Evolutionary conservation across 2,888 invertebrate genomes (phyloP), one percentile per base, ranked within the genome.

Genomic region (Elmis aenea): DNA sequence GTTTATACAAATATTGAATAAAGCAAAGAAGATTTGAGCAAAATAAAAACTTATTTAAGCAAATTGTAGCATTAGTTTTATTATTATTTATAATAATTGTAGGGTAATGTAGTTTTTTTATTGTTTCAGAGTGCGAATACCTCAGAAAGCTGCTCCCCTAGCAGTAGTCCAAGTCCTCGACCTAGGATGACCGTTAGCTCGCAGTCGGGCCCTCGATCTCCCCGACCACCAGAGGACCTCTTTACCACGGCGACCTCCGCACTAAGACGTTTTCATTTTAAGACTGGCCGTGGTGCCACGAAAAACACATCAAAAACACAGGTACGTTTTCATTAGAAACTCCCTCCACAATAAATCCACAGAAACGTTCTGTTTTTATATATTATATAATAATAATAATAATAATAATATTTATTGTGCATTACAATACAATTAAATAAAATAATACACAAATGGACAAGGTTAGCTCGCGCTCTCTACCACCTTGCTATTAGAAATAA

Each of bases 181-280:
- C 55, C 67, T 60, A 67, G 64, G 60, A 68, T 68, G 67, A 68
- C 68, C 63, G 67, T 68, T 54, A 67, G 64, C 62, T 68, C 68
- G 68, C 68, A 68, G 68, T 67, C 68, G 67, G 66, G 66, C 62
- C 62, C 64, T 54, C 54, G 57, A 49, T 59, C 62, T 38, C 61
- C 64, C 57, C 62, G 64, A 55, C 63, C 64, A 35, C 63, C 66
- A 53, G 68, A 68, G 59, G 72, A 72, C 60, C 68, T 73, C 52
- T 70, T 73, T 55, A 65, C 70, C 52, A 70, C 71, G 55, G 73
- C 73, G 54, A 70, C 72, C 45, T 71, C 70, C 38, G 81, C 81
- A 46, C 72, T 81, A 36, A 73, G 80, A 31, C 70, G 81, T 39
- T 73, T 81, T 25, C 80, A 81, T 67, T 81, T 81, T 68, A 76